A percentile compares a stretch with the other conserved stretches of the same genome.
Evolutionary conservation across 2,888 invertebrate species (phyloP).

Genomic region (Dicyrtoma fusca): DNA sequence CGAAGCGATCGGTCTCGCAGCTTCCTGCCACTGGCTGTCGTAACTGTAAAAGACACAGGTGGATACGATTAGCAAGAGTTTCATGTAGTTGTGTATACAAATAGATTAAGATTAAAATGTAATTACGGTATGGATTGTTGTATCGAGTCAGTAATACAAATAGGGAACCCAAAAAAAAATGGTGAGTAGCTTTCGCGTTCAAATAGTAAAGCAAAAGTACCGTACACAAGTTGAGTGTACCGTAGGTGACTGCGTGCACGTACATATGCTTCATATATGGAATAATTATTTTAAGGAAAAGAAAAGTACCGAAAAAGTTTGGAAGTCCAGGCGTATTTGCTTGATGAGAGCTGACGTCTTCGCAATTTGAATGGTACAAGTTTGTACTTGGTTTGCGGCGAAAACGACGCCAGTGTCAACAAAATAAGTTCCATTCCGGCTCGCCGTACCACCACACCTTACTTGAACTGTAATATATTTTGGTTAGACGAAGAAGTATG

Average conservation of each 20-base stretch:
- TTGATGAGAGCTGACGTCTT: constrained; percentile 68
- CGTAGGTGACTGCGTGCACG: too few species aligned
- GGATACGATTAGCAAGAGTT: background rate
- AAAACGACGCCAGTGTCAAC: constrained; percentile 66
- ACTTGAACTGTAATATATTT: constrained; percentile 65
- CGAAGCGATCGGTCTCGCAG: constrained; percentile 71
- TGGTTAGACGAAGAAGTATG: background rate
- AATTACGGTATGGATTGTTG: too few species aligned
- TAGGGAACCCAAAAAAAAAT: too few species aligned
- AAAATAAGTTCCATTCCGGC: constrained; percentile 71
- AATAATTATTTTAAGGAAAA: too few species aligned
- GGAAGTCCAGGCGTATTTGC: constrained; percentile 73
- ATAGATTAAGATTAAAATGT: too few species aligned
- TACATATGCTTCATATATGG: too few species aligned
- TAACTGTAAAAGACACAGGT: constrained; percentile 62
- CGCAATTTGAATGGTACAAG: constrained; percentile 69
- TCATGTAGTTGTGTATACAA: constrained; percentile 2
- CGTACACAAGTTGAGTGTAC: too few species aligned
- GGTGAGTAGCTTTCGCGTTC: too few species aligned
- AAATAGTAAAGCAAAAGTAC: too few species aligned
- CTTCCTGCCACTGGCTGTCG: constrained; percentile 71
- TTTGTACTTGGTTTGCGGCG: constrained; percentile 63
- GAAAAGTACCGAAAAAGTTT: constrained; percentile 72
- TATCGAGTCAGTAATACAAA: too few species aligned
- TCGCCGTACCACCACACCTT: constrained; percentile 69